Evolutionary conservation across 2,888 invertebrate species (phyloP).

Genomic region (Athalia circularis): DNA sequence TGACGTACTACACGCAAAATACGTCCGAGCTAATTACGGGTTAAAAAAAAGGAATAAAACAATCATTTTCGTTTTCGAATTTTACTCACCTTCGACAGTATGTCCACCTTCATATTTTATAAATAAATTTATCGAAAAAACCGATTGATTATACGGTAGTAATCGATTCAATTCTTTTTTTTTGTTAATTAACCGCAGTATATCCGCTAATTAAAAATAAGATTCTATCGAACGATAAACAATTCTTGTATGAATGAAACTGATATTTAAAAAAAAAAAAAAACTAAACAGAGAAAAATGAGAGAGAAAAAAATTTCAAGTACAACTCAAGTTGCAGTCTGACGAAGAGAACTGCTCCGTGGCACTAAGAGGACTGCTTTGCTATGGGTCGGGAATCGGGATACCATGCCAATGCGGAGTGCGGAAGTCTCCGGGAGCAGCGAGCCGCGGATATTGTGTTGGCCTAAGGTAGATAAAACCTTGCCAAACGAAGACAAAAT

Average conservation of each 20-base stretch:
- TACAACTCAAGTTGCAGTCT: background rate
- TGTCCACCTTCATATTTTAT: constrained; percentile 31
- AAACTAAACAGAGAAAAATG: background rate
- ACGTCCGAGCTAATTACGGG: background rate
- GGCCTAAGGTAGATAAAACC: too few species aligned
- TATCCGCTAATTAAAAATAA: background rate
- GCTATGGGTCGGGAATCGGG: constrained; percentile 25
- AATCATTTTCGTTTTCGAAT: background rate
- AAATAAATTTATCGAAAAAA: background rate
- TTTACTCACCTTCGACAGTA: constrained; percentile 38
- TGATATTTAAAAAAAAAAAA: background rate
- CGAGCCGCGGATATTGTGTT: constrained; percentile 29
- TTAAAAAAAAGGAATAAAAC: background rate
- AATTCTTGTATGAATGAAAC: too few species aligned
- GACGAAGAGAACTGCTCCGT: constrained; percentile 27
- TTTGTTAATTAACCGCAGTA: background rate
- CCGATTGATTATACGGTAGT: too few species aligned
- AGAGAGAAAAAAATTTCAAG: background rate
- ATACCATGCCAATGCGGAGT: constrained; percentile 14
- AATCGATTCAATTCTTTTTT: background rate
- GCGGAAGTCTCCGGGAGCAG: constrained; percentile 25
- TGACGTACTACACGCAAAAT: background rate
- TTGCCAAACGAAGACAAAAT: background rate
- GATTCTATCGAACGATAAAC: too few species aligned
- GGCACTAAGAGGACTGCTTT: constrained; percentile 29